Evolutionary conservation across 2,888 invertebrate genomes (phyloP), one percentile per base, ranked within the genome.

Genomic region (Sinohyriopsis cumingii): DNA sequence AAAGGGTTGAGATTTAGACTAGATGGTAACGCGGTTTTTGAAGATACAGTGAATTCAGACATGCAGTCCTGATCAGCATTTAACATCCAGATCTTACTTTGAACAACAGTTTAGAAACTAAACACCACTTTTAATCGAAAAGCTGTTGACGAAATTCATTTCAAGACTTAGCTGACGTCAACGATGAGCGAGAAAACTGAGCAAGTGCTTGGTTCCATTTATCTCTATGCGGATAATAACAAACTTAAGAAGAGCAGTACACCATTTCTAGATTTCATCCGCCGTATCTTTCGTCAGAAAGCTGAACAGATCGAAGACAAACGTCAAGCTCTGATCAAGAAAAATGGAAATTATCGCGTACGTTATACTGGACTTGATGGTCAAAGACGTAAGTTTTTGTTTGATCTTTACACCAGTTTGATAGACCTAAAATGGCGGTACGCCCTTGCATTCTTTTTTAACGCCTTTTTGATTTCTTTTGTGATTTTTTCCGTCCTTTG

Each of bases 301-400:
- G 59, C 76, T 20, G 73, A 68, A 63, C 76, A 80, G 28, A 61
- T 70, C 15, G 82, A 82, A 59, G 73, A 69, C 6, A 82, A 77
- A 45, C 75, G 86, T 20, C 73, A 81, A 33, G 93, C 97, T 88
- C 95, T 98, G 72, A 95, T 98, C 80, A 95, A 96, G 91, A 98
- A 98, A 90, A 96, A 97, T 90, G 98, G 98, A 77, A 97, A 97
- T 90, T 96, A 97, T 92, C 97, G 98, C 92, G 95, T 77, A 95
- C 95, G 45, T 79, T 96, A 96, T 91, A 95, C 95, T 65, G 95
- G 96, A 67, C 96, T 98, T 84, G 95, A 96, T 79, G 96, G 97
- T 91, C 93, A 96, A 90, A 93, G 95, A 85, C 65, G 75, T 1
- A 78, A 80, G 25, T 82, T 77, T 53, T 67, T 82, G 0, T 68